Percentiles rank a stretch among this genome's conserved stretches.
phyloP scores from a whole-genome alignment of 2,797 vertebrate species.

The Hypotaenidia okinawae region DNA sequence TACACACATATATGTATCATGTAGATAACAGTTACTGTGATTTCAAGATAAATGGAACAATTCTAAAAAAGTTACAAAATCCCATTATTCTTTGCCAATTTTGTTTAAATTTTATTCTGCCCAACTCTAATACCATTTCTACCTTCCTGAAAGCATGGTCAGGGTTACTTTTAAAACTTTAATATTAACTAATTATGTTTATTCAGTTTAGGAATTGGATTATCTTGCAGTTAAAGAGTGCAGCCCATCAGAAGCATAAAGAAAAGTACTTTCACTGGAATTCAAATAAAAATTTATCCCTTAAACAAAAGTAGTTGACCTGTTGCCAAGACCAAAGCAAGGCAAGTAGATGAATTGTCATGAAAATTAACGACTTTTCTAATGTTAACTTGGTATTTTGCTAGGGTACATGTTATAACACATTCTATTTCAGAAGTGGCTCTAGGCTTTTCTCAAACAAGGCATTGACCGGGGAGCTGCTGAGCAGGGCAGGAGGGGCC shows the following conservation, averaged over 20 bases:
- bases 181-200: background rate
- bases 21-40: background rate
- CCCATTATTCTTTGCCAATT: background rate
- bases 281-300: constrained; percentile 4
- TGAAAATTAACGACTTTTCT: constrained; percentile 46
- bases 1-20: background rate
- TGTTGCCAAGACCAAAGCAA: background rate
- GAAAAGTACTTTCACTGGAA: background rate
- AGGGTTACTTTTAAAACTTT: background rate
- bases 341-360: constrained; percentile 23
- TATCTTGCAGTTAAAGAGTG: background rate
- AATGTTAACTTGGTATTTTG: background rate
- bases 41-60: background rate
- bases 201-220: background rate
- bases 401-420: background rate
- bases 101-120: background rate
- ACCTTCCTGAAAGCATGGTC: background rate
- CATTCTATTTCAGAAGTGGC: background rate
- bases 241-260: background rate
- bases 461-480: background rate
- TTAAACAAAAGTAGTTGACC: background rate
- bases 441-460: background rate
- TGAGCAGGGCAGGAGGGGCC: background rate
- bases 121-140: background rate
- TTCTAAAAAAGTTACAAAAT: background rate